These are phyloP conservation scores for Oncorhynchus masou DNA, from an alignment of 2,113 vertebrate genomes.

Conservation along the genomic window DNA sequence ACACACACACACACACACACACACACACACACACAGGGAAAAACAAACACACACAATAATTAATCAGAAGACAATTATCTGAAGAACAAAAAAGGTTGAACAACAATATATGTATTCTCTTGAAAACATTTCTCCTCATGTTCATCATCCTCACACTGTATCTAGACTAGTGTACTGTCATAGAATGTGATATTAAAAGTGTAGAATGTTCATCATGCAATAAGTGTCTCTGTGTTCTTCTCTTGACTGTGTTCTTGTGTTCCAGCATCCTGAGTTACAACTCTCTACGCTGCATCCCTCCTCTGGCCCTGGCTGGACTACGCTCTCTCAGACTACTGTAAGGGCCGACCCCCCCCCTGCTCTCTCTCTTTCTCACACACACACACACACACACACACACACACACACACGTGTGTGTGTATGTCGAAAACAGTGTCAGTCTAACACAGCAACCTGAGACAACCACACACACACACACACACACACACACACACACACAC, in stretches of 20 bases:
- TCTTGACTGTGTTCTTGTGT: not conserved
- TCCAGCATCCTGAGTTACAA: conserved; percentile 98
- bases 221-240: not conserved
- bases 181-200: too few species aligned
- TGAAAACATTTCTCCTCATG: too few species aligned
- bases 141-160: too few species aligned
- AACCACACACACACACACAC: conserved; percentile 15
- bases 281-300: conserved; percentile 89
- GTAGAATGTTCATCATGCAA: too few species aligned
- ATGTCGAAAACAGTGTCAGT: too few species aligned
- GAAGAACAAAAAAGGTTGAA: too few species aligned
- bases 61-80: too few species aligned
- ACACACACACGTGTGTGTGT: too few species aligned
- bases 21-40: not conserved
- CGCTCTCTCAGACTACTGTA: conserved; percentile 91
- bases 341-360: conserved; percentile 43
- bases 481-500: not conserved
- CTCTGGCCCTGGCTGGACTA: conserved; percentile 86
- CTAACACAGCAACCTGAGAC: too few species aligned
- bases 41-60: not conserved
- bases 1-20: conserved; percentile 24
- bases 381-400: conserved; percentile 30
- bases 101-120: too few species aligned
- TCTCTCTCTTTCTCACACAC: too few species aligned
- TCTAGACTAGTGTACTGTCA: too few species aligned